A percentile compares a stretch with the other conserved stretches of the same genome.
These are phyloP conservation scores for Chrysochloris asiatica DNA, from an alignment of 2,113 vertebrate genomes.

Conservation along the genomic window DNA sequence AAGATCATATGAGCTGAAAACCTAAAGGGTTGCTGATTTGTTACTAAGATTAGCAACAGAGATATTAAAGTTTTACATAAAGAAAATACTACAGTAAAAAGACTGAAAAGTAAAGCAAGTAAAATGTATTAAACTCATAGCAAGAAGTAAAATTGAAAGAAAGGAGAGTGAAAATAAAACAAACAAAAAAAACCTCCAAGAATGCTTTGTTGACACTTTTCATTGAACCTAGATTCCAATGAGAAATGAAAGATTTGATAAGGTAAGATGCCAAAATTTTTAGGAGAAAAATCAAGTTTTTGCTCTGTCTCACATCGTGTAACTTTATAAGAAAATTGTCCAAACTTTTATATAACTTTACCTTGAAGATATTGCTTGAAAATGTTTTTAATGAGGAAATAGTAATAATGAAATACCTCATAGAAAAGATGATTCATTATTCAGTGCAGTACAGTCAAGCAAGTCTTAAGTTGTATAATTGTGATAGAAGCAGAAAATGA, in stretches of 20 bases:
- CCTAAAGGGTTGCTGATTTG: not conserved
- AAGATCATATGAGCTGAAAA: not conserved
- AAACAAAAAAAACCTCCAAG: not conserved
- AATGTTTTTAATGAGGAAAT: slow-evolving; percentile 53
- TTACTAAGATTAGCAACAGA: not conserved
- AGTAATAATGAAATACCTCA: slow-evolving; percentile 31
- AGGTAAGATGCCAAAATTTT: not conserved
- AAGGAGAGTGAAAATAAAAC: too few species aligned
- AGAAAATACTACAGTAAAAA: not conserved
- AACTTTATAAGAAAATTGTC: not conserved
- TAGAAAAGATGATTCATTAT: slow-evolving; percentile 55
- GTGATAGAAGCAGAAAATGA: slow-evolving; percentile 54
- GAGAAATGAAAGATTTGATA: not conserved
- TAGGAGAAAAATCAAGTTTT: not conserved
- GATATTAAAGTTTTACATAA: not conserved
- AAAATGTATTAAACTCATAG: not conserved
- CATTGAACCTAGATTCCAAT: not conserved
- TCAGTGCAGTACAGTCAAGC: not conserved
- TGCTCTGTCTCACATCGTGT: not conserved
- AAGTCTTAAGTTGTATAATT: slow-evolving; percentile 50
- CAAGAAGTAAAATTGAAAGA: not conserved
- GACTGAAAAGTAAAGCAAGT: not conserved
- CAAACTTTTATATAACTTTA: slow-evolving; percentile 43
- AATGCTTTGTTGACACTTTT: not conserved
- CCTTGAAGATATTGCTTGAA: slow-evolving; percentile 14